Percentiles rank a stretch among this genome's conserved stretches.
These are phyloP conservation scores for Ceratina japonica DNA, from an alignment of 1,140 invertebrate species.

Conservation along the genomic window DNA sequence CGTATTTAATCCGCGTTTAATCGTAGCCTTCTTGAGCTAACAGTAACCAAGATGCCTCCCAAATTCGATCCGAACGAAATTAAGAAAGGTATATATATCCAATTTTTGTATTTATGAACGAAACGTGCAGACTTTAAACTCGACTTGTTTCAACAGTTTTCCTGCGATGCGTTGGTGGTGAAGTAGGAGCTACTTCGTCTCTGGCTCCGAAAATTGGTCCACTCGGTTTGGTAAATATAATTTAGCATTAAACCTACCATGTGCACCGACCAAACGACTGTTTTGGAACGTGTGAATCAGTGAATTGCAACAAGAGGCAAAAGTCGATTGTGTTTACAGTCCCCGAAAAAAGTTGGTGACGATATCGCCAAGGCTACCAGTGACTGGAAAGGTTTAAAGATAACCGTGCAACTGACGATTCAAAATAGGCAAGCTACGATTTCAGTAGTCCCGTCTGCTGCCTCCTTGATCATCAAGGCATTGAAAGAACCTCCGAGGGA, in stretches of 20 bases:
- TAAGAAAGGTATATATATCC: constrained; percentile 92
- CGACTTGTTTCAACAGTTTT: constrained; percentile 86
- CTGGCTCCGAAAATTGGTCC: constrained; percentile 99
- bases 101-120: constrained; percentile 13
- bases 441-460: constrained; percentile 98
- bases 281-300: no score
- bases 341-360: constrained; percentile 99
- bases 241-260: constrained; percentile 36
- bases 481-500: constrained; percentile 99
- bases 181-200: constrained; percentile 99
- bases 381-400: constrained; percentile 99
- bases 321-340: constrained; percentile 79
- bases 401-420: constrained; percentile 98
- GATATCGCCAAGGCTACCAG: constrained; percentile 99
- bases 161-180: constrained; percentile 98
- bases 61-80: constrained; percentile 98
- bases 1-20: constrained; percentile 25
- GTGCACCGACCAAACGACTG: not conserved
- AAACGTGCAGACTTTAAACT: constrained; percentile 41
- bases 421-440: constrained; percentile 99
- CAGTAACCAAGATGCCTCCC: constrained; percentile 85
- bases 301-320: no score
- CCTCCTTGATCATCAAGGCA: constrained; percentile 98
- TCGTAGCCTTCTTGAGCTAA: not conserved
- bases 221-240: constrained; percentile 92